phyloP scores from a whole-genome alignment of 2,113 vertebrate species.

The Psophia crepitans region DNA sequence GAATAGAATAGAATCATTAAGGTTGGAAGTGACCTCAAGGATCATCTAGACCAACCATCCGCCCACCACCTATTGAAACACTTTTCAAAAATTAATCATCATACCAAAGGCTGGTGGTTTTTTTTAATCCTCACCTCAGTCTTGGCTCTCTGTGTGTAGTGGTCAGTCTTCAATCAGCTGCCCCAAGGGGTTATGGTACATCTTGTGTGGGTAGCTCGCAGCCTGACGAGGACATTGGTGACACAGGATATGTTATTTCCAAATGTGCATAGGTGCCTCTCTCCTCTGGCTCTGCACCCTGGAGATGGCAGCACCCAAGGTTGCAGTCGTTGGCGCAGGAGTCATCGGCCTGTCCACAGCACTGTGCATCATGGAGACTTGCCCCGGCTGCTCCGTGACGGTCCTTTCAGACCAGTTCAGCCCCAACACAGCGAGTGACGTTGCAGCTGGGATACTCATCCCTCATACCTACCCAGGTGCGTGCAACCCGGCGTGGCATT shows the following conservation, averaged over 20 bases:
- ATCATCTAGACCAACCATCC: too few relatives aligned
- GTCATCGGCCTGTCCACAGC: slow-evolving; percentile 89
- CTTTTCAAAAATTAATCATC: background rate
- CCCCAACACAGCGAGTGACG: slow-evolving; percentile 87
- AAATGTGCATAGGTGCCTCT: background rate
- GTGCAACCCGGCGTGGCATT: background rate
- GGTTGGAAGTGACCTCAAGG: too few relatives aligned
- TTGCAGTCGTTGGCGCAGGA: slow-evolving; percentile 86
- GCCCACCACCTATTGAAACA: too few relatives aligned
- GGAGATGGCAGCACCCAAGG: slow-evolving; percentile 48
- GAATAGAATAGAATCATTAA: too few relatives aligned
- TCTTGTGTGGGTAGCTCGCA: background rate
- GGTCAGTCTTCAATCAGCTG: background rate
- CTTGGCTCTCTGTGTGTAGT: background rate
- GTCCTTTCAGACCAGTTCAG: slow-evolving; percentile 85
- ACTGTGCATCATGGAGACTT: slow-evolving; percentile 73
- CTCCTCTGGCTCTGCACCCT: background rate
- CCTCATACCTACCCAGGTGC: slow-evolving; percentile 80
- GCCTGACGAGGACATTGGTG: background rate
- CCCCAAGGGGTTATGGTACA: background rate
- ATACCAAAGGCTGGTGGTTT: background rate
- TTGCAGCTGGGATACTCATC: slow-evolving; percentile 89
- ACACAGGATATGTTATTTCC: background rate
- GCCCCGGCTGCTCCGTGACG: slow-evolving; percentile 76
- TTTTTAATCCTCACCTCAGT: background rate